Conservation (phyloP, 2,113 vertebrate species). For the Salvelinus sp. region DNA sequence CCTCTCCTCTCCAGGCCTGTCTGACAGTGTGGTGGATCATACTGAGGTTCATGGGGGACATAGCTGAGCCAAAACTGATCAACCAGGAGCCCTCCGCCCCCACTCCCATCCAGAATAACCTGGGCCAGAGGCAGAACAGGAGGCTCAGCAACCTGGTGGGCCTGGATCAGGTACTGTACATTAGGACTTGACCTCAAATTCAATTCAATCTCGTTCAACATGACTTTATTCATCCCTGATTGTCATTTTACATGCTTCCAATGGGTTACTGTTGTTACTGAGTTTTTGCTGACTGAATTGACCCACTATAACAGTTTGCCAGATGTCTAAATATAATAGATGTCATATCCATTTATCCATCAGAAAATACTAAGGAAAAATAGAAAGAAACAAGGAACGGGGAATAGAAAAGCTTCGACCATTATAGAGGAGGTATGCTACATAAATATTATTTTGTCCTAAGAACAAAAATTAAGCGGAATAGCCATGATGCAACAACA, state of each 20-base stretch:
- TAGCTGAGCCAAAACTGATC: constrained; percentile 78
- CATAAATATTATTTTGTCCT: not conserved
- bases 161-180: constrained; percentile 68
- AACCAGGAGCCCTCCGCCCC: constrained; percentile 29
- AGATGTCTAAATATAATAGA: not conserved
- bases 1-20: constrained; percentile 74
- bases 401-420: constrained; percentile 57
- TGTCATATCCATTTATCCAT: not conserved
- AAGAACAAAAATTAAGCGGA: too few relatives aligned
- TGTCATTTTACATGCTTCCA: too few relatives aligned
- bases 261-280: not conserved
- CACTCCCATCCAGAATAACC: constrained; percentile 26
- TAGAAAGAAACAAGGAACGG: constrained; percentile 56
- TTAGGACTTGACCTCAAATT: too few relatives aligned
- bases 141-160: constrained; percentile 73
- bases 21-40: constrained; percentile 85
- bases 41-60: constrained; percentile 92
- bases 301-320: not conserved
- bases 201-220: too few relatives aligned
- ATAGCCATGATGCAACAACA: not conserved
- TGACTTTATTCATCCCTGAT: too few relatives aligned
- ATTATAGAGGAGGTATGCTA: constrained; percentile 69
- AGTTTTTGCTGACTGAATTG: too few relatives aligned
- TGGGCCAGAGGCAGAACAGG: constrained; percentile 42
- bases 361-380: constrained; percentile 71